These are phyloP conservation scores for Pitta sordida DNA, from an alignment of 2,113 vertebrate genomes.

Conservation along the genomic window DNA sequence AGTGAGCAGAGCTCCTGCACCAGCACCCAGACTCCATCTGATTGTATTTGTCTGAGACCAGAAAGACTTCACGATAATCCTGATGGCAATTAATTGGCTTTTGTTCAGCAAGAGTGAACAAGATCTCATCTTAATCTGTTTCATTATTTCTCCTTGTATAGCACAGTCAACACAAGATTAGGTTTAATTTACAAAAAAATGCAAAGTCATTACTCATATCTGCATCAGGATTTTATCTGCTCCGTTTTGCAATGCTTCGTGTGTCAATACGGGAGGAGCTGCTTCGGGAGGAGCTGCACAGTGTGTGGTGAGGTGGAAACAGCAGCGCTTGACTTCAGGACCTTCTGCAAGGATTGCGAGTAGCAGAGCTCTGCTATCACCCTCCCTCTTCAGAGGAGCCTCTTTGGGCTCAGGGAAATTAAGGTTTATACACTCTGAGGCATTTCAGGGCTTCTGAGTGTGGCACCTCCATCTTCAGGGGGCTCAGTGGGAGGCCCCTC, in stretches of 20 bases:
- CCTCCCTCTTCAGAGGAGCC: background rate
- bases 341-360: background rate
- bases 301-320: background rate
- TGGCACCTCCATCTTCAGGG: rapidly evolving
- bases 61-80: constrained; percentile 30
- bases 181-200: constrained; percentile 69
- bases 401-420: background rate
- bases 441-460: background rate
- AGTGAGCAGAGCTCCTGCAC: background rate
- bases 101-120: constrained; percentile 71
- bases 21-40: background rate
- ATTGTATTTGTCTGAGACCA: background rate
- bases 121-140: constrained; percentile 74
- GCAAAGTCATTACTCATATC: constrained; percentile 59
- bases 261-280: background rate
- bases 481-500: background rate
- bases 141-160: constrained; percentile 72
- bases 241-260: background rate
- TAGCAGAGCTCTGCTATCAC: background rate
- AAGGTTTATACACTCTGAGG: background rate
- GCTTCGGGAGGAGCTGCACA: background rate
- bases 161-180: constrained; percentile 76
- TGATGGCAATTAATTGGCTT: constrained; percentile 71
- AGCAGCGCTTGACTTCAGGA: background rate
- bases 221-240: constrained; percentile 38